Percentiles rank a stretch among this genome's conserved stretches.
These are phyloP conservation scores for Elephas maximus DNA, from an alignment of 2,113 vertebrate genomes.

Conservation along the genomic window DNA sequence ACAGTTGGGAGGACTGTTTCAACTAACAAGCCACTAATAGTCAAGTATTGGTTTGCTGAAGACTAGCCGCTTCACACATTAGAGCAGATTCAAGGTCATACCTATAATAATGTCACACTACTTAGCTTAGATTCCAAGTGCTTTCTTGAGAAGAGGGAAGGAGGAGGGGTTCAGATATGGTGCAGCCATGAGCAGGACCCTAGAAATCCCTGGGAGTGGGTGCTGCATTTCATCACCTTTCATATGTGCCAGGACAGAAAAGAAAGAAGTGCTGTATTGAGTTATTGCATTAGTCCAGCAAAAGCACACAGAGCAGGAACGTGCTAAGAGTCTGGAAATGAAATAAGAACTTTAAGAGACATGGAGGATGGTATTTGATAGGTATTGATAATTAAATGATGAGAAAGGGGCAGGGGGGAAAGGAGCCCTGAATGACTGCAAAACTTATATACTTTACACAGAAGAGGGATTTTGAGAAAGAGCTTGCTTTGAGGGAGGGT, in stretches of 20 bases:
- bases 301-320: neutral
- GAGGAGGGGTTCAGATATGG: neutral
- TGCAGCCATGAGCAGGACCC: neutral
- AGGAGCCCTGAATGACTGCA: neutral
- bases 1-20: slow-evolving; percentile 25
- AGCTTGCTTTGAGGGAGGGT: neutral
- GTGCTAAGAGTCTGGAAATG: neutral
- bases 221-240: neutral
- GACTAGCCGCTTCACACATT: slow-evolving; percentile 56
- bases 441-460: neutral
- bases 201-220: neutral
- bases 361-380: neutral
- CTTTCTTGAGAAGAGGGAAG: neutral
- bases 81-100: slow-evolving; percentile 71
- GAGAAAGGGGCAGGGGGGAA: neutral
- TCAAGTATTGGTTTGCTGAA: slow-evolving; percentile 52
- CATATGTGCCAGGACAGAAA: neutral
- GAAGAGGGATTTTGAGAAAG: neutral
- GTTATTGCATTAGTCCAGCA: neutral
- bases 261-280: neutral
- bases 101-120: neutral
- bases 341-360: neutral
- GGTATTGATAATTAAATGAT: neutral
- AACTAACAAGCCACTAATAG: slow-evolving; percentile 49
- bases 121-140: neutral